phyloP scores from a whole-genome alignment of 2,113 vertebrate species.

The Vimba vimba region DNA sequence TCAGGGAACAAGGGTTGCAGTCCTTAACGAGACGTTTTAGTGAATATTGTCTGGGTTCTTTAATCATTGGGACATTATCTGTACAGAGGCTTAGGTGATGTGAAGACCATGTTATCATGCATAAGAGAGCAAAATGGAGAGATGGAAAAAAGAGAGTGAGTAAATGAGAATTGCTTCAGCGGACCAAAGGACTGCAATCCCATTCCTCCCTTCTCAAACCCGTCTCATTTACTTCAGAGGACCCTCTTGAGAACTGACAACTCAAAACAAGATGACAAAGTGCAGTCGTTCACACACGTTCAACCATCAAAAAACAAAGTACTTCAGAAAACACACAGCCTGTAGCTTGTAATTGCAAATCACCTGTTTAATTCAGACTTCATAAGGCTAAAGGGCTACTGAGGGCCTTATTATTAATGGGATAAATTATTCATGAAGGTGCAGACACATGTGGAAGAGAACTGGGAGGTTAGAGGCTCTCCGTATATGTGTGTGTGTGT shows the following conservation, averaged over 20 bases:
- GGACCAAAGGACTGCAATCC: background rate
- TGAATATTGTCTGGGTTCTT: background rate
- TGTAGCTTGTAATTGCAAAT: conserved; percentile 75
- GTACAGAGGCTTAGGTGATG: background rate
- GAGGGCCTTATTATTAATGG: conserved; percentile 73
- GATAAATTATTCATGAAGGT: conserved; percentile 76
- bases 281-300: conserved; percentile 48
- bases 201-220: background rate
- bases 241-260: conserved; percentile 47
- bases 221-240: conserved; percentile 53
- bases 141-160: background rate
- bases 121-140: background rate
- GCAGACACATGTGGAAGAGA: conserved; percentile 57
- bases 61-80: background rate
- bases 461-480: conserved; percentile 65
- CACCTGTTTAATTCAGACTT: conserved; percentile 76
- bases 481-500: conserved; percentile 53
- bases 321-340: conserved; percentile 60
- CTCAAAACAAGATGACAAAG: conserved; percentile 49
- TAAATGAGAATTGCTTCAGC: conserved; percentile 1
- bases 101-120: background rate
- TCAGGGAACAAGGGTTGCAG: no score
- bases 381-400: conserved; percentile 68
- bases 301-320: conserved; percentile 60
- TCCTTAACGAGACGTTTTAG: background rate